These are phyloP conservation scores for Shargacucullia verbasci DNA, from an alignment of 2,888 invertebrate genomes.

Conservation along the genomic window DNA sequence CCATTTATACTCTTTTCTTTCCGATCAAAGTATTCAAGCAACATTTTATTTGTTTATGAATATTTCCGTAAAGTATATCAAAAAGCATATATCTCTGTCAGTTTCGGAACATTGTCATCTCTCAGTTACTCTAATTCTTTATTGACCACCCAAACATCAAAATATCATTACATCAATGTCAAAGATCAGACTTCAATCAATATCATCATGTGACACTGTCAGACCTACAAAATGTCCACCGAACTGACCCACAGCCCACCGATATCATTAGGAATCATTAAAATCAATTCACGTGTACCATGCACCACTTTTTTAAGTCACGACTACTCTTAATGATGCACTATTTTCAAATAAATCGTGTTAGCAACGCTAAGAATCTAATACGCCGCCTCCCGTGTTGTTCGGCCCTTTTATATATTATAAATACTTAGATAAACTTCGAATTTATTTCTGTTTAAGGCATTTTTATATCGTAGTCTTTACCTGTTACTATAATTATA, in stretches of 20 bases:
- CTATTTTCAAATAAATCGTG: conserved; percentile 76
- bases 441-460: conserved; percentile 29
- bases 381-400: conserved; percentile 65
- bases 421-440: conserved; percentile 14
- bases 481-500: conserved; percentile 18
- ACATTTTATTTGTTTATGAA: too few relatives aligned
- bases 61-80: too few relatives aligned
- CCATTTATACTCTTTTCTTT: too few relatives aligned
- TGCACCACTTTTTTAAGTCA: conserved; percentile 64
- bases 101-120: too few relatives aligned
- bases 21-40: too few relatives aligned
- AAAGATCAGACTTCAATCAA: conserved; percentile 51
- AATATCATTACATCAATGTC: conserved; percentile 49
- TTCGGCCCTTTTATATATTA: conserved; percentile 37
- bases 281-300: conserved; percentile 65
- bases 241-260: conserved; percentile 17
- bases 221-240: conserved; percentile 55
- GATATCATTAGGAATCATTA: conserved; percentile 69
- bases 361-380: conserved; percentile 67
- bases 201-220: conserved; percentile 55
- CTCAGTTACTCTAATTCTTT: conserved; percentile 8
- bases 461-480: conserved; percentile 23
- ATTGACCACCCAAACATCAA: conserved; percentile 28
- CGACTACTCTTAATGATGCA: conserved; percentile 78
- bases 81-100: too few relatives aligned